phyloP scores from a whole-genome alignment of 2,113 vertebrate species.

The Promerops cafer region DNA sequence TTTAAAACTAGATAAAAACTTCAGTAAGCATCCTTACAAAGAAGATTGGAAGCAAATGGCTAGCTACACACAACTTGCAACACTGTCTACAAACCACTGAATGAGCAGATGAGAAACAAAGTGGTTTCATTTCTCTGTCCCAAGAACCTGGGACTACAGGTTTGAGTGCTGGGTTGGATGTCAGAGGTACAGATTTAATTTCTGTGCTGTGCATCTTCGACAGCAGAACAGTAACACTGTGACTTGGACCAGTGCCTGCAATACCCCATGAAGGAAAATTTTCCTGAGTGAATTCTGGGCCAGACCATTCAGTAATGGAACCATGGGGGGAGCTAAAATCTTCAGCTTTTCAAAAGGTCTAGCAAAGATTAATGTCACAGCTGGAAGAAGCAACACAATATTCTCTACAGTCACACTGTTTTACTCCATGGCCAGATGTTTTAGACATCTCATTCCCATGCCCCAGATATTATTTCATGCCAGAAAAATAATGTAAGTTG shows the following conservation, averaged over 20 bases:
- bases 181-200: not conserved
- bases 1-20: not conserved
- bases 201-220: not conserved
- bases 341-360: not conserved
- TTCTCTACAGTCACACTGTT: not conserved
- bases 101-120: not conserved
- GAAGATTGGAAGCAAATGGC: not conserved
- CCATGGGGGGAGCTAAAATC: not conserved
- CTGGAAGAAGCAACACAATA: not conserved
- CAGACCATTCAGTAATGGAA: not conserved
- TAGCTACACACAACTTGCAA: not conserved
- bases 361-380: not conserved
- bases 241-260: not conserved
- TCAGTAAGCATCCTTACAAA: not conserved
- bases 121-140: not conserved
- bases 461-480: not conserved
- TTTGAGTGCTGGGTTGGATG: not conserved
- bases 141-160: not conserved
- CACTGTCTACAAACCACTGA: not conserved
- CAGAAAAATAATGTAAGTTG: not conserved
- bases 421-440: not conserved
- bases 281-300: not conserved
- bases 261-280: rapidly evolving
- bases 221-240: not conserved
- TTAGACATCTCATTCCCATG: not conserved